Percentiles rank a stretch among this genome's conserved stretches.
phyloP scores from a whole-genome alignment of 2,888 invertebrate species.

The Tethea ocularis region DNA sequence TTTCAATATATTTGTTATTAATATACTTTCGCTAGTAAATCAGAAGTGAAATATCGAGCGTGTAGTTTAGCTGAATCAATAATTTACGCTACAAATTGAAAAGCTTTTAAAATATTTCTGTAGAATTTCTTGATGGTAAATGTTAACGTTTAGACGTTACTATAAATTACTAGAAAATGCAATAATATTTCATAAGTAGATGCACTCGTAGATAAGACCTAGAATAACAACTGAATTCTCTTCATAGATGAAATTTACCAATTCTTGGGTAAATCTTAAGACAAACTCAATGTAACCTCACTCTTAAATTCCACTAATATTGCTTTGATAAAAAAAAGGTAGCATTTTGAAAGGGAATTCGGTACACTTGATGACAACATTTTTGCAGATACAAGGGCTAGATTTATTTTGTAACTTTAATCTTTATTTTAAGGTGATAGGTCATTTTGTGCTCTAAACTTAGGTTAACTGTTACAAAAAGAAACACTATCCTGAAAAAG shows the following conservation, averaged over 20 bases:
- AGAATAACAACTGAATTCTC: slow-evolving; percentile 42
- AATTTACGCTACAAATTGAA: not conserved
- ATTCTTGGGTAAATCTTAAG: slow-evolving; percentile 14
- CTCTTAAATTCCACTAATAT: slow-evolving; percentile 14
- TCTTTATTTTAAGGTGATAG: no score
- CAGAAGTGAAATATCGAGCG: not conserved
- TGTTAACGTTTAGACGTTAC: slow-evolving; percentile 66
- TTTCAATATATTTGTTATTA: not conserved
- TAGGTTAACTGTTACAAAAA: no score
- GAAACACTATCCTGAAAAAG: no score
- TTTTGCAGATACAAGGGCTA: slow-evolving; percentile 8
- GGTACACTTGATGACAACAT: slow-evolving; percentile 34
- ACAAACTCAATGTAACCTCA: slow-evolving; percentile 23
- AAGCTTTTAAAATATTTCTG: slow-evolving; percentile 31
- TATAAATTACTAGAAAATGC: slow-evolving; percentile 65
- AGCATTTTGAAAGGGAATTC: slow-evolving; percentile 33
- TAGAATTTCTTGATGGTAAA: slow-evolving; percentile 54
- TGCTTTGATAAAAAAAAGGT: not conserved
- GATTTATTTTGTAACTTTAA: no score
- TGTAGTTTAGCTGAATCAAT: not conserved
- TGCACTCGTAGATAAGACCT: slow-evolving; percentile 62
- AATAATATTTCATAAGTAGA: slow-evolving; percentile 81
- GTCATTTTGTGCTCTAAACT: no score
- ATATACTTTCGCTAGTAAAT: not conserved
- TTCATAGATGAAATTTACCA: slow-evolving; percentile 26